Conservation (phyloP, 1,140 invertebrate species). For the Drosophila truncata region DNA sequence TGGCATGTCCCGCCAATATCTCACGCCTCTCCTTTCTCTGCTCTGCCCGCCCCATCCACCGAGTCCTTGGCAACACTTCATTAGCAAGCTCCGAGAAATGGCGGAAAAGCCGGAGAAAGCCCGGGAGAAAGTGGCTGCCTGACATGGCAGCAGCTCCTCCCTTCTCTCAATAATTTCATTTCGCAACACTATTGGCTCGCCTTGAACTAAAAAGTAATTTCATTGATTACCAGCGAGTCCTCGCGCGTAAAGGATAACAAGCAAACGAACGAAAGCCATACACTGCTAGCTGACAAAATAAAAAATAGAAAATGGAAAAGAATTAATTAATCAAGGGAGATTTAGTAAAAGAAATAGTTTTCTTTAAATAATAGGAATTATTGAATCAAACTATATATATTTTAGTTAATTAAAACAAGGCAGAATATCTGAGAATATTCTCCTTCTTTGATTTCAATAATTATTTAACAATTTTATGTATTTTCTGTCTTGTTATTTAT, state of each 20-base stretch:
- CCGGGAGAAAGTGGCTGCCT: slow-evolving; percentile 15
- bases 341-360: too few species aligned
- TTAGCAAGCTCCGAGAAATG: slow-evolving; percentile 63
- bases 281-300: neutral
- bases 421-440: too few species aligned
- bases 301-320: rapidly evolving
- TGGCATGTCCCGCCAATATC: slow-evolving; percentile 50
- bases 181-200: slow-evolving; percentile 75
- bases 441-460: too few species aligned
- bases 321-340: too few species aligned
- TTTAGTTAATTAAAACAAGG: too few species aligned
- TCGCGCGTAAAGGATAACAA: slow-evolving; percentile 67
- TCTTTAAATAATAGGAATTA: too few species aligned
- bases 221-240: slow-evolving; percentile 73
- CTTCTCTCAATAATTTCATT: slow-evolving; percentile 78
- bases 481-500: neutral
- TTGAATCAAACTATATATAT: too few species aligned
- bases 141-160: slow-evolving; percentile 8
- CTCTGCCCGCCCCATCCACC: neutral
- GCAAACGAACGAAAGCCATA: slow-evolving; percentile 18
- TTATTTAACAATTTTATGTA: neutral
- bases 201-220: slow-evolving; percentile 78
- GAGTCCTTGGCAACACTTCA: slow-evolving; percentile 76
- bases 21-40: slow-evolving; percentile 1
- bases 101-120: slow-evolving; percentile 15